These are phyloP conservation scores for Erinaceus europaeus DNA, from an alignment of 2,113 vertebrate genomes.

Conservation along the genomic window DNA sequence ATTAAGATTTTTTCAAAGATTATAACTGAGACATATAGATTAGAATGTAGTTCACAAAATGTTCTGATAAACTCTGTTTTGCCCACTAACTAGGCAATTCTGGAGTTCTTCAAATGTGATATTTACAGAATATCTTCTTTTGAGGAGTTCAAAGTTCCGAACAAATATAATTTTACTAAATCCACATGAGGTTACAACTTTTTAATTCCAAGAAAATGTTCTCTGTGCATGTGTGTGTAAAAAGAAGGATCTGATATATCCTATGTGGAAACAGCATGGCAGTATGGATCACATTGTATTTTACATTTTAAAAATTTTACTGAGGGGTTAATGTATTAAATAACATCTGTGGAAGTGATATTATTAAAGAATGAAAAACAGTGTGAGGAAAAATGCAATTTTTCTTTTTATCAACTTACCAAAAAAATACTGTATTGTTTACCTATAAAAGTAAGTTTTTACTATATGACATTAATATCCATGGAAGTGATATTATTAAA, in stretches of 20 bases:
- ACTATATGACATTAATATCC: no score
- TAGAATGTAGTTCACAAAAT: conserved; percentile 30
- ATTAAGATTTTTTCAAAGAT: conserved; percentile 7
- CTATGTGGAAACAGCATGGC: not conserved
- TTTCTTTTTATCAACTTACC: no score
- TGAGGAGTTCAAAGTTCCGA: conserved; percentile 35
- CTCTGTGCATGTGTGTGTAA: not conserved
- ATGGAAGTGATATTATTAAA: conserved; percentile 8
- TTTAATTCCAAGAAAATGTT: conserved; percentile 27
- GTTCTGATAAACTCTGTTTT: conserved; percentile 18
- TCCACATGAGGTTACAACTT: conserved; percentile 22
- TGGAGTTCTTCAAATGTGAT: conserved; percentile 16
- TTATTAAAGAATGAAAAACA: not conserved
- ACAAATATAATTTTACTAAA: conserved; percentile 18
- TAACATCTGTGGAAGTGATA: not conserved
- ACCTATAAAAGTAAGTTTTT: no score
- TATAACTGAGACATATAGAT: not conserved
- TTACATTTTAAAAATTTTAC: not conserved
- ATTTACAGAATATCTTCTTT: conserved; percentile 37
- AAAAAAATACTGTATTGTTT: no score
- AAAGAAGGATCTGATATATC: not conserved
- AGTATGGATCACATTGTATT: conserved; percentile 6
- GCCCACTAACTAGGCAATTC: not conserved
- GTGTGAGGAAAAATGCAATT: no score
- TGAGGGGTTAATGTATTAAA: no score